These are phyloP conservation scores for Xanthia togata DNA, from an alignment of 2,888 invertebrate genomes.

Conservation along the genomic window DNA sequence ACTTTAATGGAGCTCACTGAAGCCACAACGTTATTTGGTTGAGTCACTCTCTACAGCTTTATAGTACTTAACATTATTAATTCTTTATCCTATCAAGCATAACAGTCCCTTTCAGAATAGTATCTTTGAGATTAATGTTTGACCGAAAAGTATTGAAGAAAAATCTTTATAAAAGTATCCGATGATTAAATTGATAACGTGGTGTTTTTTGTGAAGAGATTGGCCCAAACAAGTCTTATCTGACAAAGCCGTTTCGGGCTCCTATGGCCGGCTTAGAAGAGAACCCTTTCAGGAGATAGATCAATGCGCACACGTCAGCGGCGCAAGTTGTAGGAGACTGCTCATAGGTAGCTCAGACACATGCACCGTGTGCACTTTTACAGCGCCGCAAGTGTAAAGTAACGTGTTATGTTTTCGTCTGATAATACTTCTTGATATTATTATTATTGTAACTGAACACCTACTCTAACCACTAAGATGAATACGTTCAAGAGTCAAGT, in stretches of 20 bases:
- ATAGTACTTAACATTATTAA: constrained; percentile 79
- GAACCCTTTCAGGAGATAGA: constrained; percentile 84
- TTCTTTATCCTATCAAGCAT: constrained; percentile 72
- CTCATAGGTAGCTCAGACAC: background rate
- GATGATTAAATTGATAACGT: constrained; percentile 86
- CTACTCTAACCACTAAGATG: background rate
- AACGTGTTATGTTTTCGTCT: background rate
- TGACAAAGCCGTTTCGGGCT: constrained; percentile 80
- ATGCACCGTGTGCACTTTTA: background rate
- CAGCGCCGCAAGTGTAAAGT: background rate
- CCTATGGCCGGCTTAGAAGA: constrained; percentile 79
- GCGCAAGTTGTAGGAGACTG: constrained; percentile 54
- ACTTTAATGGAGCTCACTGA: constrained; percentile 67
- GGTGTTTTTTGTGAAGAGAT: constrained; percentile 79
- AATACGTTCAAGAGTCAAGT: background rate
- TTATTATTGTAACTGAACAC: background rate
- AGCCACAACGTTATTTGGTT: constrained; percentile 65
- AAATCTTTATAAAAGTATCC: constrained; percentile 69
- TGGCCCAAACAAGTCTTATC: constrained; percentile 83
- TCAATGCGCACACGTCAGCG: constrained; percentile 73
- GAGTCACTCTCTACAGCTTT: constrained; percentile 61
- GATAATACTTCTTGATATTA: background rate
- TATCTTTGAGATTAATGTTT: constrained; percentile 71
- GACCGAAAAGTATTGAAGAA: constrained; percentile 63
- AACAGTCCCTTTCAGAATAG: constrained; percentile 68